Base-by-base conservation (phyloP, 2,113 vertebrate genomes). In the Silurus glanis region DNA sequence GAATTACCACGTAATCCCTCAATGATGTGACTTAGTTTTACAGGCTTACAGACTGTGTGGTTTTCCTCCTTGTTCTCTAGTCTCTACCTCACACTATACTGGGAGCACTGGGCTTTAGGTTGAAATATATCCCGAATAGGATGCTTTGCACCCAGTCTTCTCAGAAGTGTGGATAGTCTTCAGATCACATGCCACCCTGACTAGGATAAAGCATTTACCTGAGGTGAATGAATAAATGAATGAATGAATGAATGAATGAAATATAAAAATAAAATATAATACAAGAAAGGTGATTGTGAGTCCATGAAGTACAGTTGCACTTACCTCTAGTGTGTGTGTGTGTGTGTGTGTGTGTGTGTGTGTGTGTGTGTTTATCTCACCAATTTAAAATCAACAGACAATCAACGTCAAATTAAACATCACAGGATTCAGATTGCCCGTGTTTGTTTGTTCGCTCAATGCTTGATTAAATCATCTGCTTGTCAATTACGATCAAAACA, bases 401-500 rank as follows among this genome's bases (percentile, higher is more conserved):
- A 97, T 97, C 96, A 93, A 94, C 94, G 90, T 93, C 94, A 95
- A 97, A 97, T 96, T 96, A 96, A 95, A 97, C 55, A 56, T 66
- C 74, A 71, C 78, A 69, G 66, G 79, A 86, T 81, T 81, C 56
- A 80, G 55, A 72, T 45, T 19, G 12, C 25, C 74, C n/a, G 21
- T 66, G 59, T 76, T 66, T 82, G 59, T 66, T 19, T 95, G 92
- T 88, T 94, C 94, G 94, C 94, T 92, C 89, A 93, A 94, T 95
- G 85, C 94, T 95, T 95, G 94, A 94, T 94, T 94, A 95, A 97
- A 97, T 28, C 92, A 93, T 94, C 95, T 95, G 94, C 94, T 95
- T 95, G 96, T 97, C 97, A 96, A 96, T 98, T 97, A 96, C 95
- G 97, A 97, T 97, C 96, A 97, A 96, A 96, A 86, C 67, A 93